phyloP scores from a whole-genome alignment of 2,797 vertebrate genomes.

The Gastrophryne carolinensis region DNA sequence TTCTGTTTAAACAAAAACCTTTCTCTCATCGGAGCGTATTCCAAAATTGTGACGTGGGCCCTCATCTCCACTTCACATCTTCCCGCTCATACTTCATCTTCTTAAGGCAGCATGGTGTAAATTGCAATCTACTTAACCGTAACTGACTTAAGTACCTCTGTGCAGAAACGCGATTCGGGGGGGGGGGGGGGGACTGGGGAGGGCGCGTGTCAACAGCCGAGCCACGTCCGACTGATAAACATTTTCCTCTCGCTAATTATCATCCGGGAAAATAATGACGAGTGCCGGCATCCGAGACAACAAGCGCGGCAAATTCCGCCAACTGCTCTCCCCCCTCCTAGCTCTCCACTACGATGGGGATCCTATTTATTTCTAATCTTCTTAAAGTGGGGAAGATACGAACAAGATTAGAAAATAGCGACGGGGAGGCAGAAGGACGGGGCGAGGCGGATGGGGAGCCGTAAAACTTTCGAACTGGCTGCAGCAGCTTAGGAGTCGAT shows the following conservation, averaged over 20 bases:
- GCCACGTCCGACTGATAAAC: background rate
- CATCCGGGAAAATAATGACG: background rate
- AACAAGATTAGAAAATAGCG: constrained; percentile 30
- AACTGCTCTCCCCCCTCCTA: background rate
- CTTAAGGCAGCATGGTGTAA: no score
- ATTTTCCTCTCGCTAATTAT: constrained; percentile 10
- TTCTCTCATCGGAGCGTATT: no score
- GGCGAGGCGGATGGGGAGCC: background rate
- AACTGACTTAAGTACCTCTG: background rate
- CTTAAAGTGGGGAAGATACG: constrained; percentile 42
- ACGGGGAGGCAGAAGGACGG: background rate
- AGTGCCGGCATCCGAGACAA: background rate
- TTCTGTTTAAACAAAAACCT: no score
- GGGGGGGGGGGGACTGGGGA: no score
- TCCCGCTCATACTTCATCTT: no score
- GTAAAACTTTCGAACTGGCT: no score
- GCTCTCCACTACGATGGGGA: background rate
- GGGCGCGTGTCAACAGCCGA: background rate
- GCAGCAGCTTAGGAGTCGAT: no score
- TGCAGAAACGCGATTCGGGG: background rate
- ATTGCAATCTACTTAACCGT: constrained; percentile 18
- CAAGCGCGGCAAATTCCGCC: background rate
- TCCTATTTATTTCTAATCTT: constrained; percentile 38
- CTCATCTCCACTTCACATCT: no score
- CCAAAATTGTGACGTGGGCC: no score